Evolutionary conservation across 2,113 vertebrate genomes (phyloP), one percentile per base, ranked within the genome.

Genomic region (Xenus cinereus): DNA sequence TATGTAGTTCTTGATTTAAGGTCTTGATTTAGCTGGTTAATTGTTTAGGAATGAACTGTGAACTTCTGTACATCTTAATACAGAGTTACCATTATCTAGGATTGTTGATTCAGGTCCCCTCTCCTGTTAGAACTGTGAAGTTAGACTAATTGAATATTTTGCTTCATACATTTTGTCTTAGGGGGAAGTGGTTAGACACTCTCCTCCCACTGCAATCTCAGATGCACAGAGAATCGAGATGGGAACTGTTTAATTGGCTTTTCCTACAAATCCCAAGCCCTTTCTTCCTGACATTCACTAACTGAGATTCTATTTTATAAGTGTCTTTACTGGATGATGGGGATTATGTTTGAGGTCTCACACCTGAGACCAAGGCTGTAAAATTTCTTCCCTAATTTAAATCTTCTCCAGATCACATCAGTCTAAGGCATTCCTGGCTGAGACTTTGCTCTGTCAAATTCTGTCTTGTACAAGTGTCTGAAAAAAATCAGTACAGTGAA

Each of bases 331-430:
- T 60, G 46, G 64, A 39, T 72, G 62, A 79, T 64, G 75, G 74
- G 16, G 3, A 1, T 54, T 68, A 32, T 53, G 11, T 93, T 78
- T 80, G 66, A 91, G 41, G 56, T 73, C 57, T 93, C 39, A 57
- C 19, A 83, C 62, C 53, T 87, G 71, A 77, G 79, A 78, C 50
- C 30, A 79, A 95, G 69, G 57, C 43, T 87, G n/a, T 39, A 41
- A 14, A 69, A 84, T 87, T 92, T 53, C 66, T 94, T 91, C 45
- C 12, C 33, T 91, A 62, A 85, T 76, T 89, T 76, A 95, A 89
- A 67, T 94, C 22, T 84, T 43, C 50, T 94, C 68, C 13, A 22
- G 62, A 39, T 67, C 83, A 28, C 28, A 23, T 67, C 85, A 80
- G 21, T 90, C 33, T 74, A 68, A 66, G 28, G 13, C 80, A 18